Base-by-base conservation (phyloP, 2,797 vertebrate genomes). In the Tokudaia muenninki region DNA sequence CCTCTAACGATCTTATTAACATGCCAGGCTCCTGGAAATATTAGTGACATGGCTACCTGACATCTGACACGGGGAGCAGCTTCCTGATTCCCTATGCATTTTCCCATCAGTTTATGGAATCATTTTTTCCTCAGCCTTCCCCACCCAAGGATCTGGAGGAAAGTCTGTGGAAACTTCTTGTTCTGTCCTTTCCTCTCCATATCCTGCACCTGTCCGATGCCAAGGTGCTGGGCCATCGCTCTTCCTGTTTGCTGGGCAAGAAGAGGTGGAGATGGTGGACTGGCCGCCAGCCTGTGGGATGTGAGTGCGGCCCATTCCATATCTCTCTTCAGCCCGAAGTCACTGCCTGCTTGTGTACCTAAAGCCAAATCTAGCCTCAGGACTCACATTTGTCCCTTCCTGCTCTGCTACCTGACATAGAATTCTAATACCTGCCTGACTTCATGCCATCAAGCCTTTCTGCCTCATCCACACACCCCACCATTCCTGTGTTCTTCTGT, bases 181-280 rank as follows among this genome's bases (percentile, higher is more conserved):
- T 29, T 3, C 0, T 6, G 0, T 22, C 0, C 0, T 14, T 29
- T n/a, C 41, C 22, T 6, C 55, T 70, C 31, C 1, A 0, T 14
- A 52, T 1, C 0, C 24, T 1, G 1, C 0, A 1, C 12, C 4
- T 8, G 80, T 8, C 17, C 2, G 0, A 12, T 14, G 3, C n/a
- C 0, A 17, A 31, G 63, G 37, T 34, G 12, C 34, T 6, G 34
- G 50, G 3, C n/a, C 6, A 0, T 3, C 1, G 19, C 4, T 24
- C 12, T 26, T 37, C 31, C 55, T 31, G 1, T 0, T 26, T 37
- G 19, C 17, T 11, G 0, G 41, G 14, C 0, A 14, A 41, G 6
- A 10, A 59, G 5, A 5, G 50, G 19, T 8, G 0, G 11, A 6
- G 2, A 11, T 8, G 3, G 16, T 4, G n/a, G 75, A 24, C n/a